Percentiles rank a stretch among this genome's conserved stretches.
phyloP scores from a whole-genome alignment of 2,888 invertebrate species.

The Caenorhabditis sinica region DNA sequence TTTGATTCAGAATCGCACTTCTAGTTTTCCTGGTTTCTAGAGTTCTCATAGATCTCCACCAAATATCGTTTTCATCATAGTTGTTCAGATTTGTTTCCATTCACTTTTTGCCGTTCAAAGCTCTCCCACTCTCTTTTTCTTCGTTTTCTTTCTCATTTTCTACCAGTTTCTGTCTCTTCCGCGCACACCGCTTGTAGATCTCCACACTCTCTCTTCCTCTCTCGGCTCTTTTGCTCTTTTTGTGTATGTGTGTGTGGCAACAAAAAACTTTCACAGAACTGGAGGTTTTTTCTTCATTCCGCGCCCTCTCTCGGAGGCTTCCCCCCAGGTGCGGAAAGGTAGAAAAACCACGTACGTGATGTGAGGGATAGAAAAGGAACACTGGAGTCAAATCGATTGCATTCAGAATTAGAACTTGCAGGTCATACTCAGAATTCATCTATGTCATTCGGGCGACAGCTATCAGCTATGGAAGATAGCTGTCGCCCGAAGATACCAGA shows the following conservation, averaged over 20 bases:
- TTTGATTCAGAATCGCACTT: too few species aligned
- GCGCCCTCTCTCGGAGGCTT: slow-evolving; percentile 4
- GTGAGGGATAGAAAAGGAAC: background rate
- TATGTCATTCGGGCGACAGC: too few species aligned
- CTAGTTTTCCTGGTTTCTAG: background rate
- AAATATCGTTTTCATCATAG: background rate
- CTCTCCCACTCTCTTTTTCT: background rate
- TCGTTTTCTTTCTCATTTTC: slow-evolving; percentile 10
- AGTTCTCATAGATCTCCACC: background rate
- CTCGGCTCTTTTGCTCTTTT: slow-evolving; percentile 27
- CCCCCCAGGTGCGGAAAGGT: slow-evolving; percentile 8
- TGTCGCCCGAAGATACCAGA: too few species aligned
- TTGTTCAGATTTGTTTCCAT: slow-evolving; percentile 3
- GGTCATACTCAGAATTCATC: too few species aligned
- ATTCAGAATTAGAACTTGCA: too few species aligned
- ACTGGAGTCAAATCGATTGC: background rate
- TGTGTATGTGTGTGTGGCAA: slow-evolving; percentile 31
- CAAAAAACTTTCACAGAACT: slow-evolving; percentile 36
- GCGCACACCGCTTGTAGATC: slow-evolving; percentile 27
- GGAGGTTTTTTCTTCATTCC: slow-evolving; percentile 26
- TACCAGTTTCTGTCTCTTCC: slow-evolving; percentile 45
- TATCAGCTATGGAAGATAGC: too few species aligned
- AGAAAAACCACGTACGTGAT: slow-evolving; percentile 11
- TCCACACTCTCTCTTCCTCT: too few species aligned
- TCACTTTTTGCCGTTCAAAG: background rate